These are phyloP conservation scores for Ennomos quercinarius DNA, from an alignment of 2,888 invertebrate species.

Conservation along the genomic window DNA sequence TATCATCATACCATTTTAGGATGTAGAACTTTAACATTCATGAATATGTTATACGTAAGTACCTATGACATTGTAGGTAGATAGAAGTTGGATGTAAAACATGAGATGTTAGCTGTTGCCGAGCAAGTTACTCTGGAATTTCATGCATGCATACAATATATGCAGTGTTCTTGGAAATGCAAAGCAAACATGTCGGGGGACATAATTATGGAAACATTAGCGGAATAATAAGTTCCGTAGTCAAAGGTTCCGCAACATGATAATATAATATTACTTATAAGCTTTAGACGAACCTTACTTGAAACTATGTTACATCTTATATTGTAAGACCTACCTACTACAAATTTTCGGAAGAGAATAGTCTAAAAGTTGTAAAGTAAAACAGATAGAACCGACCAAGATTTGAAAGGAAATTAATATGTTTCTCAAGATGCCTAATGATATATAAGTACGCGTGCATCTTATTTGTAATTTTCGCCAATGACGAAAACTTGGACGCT, in stretches of 20 bases:
- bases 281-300: too few species aligned
- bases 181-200: conserved; percentile 6
- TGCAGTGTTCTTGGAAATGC: conserved; percentile 25
- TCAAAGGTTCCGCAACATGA: background rate
- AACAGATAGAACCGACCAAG: too few species aligned
- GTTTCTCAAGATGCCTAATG: too few species aligned
- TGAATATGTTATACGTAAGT: conserved; percentile 6
- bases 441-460: conserved; percentile 30
- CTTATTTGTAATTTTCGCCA: conserved; percentile 25
- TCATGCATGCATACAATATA: conserved; percentile 17
- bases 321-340: too few species aligned
- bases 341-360: too few species aligned
- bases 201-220: conserved; percentile 5
- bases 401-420: too few species aligned
- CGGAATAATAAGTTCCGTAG: conserved; percentile 18
- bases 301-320: too few species aligned
- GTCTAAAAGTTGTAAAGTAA: too few species aligned
- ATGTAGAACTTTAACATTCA: conserved; percentile 8
- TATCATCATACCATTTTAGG: conserved; percentile 34
- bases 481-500: conserved; percentile 39
- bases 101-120: conserved; percentile 14
- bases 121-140: conserved; percentile 20
- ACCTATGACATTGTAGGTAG: conserved; percentile 9
- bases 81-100: conserved; percentile 3
- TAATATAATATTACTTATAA: too few species aligned